Evolutionary conservation across 1,140 invertebrate genomes (phyloP).

Genomic region (Colletes latitarsis): DNA sequence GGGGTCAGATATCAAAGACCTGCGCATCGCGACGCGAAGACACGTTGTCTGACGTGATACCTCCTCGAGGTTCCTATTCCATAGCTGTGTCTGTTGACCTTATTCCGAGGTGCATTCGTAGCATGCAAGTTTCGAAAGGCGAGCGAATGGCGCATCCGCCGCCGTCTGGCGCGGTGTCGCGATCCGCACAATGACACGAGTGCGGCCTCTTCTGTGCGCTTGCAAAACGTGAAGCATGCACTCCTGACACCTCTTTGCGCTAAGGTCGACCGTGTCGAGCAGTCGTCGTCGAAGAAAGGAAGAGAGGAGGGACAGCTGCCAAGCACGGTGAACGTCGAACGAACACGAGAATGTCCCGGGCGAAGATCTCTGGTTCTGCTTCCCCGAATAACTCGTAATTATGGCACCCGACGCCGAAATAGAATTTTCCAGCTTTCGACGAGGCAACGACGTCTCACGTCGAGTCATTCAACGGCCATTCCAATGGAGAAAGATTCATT

Average conservation of each 20-base stretch:
- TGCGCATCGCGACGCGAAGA: background rate
- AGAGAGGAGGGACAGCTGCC: background rate
- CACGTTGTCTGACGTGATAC: slow-evolving; percentile 12
- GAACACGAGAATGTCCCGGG: background rate
- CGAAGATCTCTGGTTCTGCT: background rate
- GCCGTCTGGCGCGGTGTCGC: slow-evolving; percentile 6
- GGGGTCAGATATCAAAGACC: no score
- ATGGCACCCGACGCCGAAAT: background rate
- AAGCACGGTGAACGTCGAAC: slow-evolving; percentile 1
- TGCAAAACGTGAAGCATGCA: slow-evolving; percentile 58
- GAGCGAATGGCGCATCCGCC: slow-evolving; percentile 8
- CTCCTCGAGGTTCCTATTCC: slow-evolving; percentile 3
- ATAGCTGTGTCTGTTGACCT: slow-evolving; percentile 49
- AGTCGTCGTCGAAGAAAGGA: slow-evolving; percentile 5
- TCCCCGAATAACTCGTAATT: slow-evolving; percentile 45
- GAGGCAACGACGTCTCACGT: background rate
- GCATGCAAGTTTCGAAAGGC: slow-evolving; percentile 24
- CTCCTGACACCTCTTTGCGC: slow-evolving; percentile 46
- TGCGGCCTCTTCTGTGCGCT: slow-evolving; percentile 42
- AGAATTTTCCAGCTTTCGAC: slow-evolving; percentile 18
- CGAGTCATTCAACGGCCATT: slow-evolving; percentile 10
- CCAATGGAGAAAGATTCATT: slow-evolving; percentile 12
- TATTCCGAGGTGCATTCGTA: slow-evolving; percentile 44
- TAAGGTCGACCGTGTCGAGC: slow-evolving; percentile 44
- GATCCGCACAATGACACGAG: slow-evolving; percentile 47